phyloP scores from a whole-genome alignment of 2,888 invertebrate species.

The Agrochola lota region DNA sequence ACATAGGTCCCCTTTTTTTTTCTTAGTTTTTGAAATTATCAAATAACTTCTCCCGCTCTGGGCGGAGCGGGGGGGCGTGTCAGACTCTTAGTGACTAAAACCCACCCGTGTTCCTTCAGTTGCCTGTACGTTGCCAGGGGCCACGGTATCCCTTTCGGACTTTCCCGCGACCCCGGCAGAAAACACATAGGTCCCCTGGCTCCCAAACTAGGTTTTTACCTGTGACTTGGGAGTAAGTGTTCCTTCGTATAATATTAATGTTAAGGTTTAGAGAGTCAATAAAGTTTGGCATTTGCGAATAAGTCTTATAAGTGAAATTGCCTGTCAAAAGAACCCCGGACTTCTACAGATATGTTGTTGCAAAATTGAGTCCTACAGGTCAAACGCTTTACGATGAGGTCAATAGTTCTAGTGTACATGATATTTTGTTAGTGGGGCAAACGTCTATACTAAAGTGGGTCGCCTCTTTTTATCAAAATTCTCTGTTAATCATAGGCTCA shows the following conservation, averaged over 20 bases:
- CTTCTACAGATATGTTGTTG: background rate
- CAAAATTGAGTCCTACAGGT: background rate
- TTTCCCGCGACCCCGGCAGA: too few relatives aligned
- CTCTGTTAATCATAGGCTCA: background rate
- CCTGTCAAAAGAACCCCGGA: background rate
- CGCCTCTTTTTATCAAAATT: background rate
- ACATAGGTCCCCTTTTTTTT: too few relatives aligned
- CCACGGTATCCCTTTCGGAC: too few relatives aligned
- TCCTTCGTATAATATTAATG: background rate
- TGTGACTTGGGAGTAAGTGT: too few relatives aligned
- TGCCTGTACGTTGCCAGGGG: too few relatives aligned
- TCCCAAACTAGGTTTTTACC: too few relatives aligned
- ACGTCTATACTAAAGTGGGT: background rate
- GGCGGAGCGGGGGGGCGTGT: too few relatives aligned
- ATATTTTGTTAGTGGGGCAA: slow-evolving; percentile 1
- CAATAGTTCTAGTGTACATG: background rate
- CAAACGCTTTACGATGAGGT: background rate
- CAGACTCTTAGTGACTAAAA: too few relatives aligned
- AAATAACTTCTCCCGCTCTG: too few relatives aligned
- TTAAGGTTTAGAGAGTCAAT: background rate
- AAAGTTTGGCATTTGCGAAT: background rate
- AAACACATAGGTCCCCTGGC: too few relatives aligned
- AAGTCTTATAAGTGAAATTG: background rate
- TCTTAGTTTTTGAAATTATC: too few relatives aligned
- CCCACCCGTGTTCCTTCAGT: too few relatives aligned